Conservation (phyloP, 2,888 invertebrate species). For the Andrena trimmerana region DNA sequence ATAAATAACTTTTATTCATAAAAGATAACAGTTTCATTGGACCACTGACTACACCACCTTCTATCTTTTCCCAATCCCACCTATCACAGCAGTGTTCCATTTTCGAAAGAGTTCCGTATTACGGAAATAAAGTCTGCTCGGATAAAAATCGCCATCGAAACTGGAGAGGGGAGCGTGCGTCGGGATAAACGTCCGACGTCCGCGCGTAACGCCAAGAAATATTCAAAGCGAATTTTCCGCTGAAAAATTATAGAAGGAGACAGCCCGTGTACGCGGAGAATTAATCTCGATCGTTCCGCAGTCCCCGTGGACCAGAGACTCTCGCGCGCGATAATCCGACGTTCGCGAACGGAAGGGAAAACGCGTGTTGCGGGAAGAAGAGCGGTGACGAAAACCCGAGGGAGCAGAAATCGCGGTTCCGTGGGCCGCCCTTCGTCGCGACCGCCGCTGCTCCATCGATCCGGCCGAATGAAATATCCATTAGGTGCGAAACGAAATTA, state of each 20-base stretch:
- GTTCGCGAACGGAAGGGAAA: background rate
- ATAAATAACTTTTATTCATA: too few species aligned
- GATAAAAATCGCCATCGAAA: slow-evolving; percentile 11
- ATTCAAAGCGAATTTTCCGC: slow-evolving; percentile 3
- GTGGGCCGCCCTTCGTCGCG: background rate
- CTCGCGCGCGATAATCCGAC: background rate
- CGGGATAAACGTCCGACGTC: background rate
- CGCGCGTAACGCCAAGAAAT: slow-evolving; percentile 20
- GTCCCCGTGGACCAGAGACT: background rate
- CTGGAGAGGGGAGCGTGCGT: too few species aligned
- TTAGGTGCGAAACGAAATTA: slow-evolving; percentile 1
- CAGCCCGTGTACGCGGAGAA: too few species aligned
- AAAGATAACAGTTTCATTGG: too few species aligned
- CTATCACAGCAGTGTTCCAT: background rate
- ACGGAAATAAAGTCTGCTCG: slow-evolving; percentile 9
- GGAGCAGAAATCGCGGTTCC: slow-evolving; percentile 8
- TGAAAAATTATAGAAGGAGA: too few species aligned
- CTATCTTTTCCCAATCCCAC: background rate
- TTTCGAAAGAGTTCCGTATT: background rate
- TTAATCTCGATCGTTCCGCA: too few species aligned
- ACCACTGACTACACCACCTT: too few species aligned
- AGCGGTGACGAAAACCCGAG: slow-evolving; percentile 6
- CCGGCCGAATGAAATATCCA: background rate
- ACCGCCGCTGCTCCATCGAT: slow-evolving; percentile 6
- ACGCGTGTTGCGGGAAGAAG: background rate